Evolutionary conservation across 2,888 invertebrate species (phyloP).

Genomic region (Clivina fossor): DNA sequence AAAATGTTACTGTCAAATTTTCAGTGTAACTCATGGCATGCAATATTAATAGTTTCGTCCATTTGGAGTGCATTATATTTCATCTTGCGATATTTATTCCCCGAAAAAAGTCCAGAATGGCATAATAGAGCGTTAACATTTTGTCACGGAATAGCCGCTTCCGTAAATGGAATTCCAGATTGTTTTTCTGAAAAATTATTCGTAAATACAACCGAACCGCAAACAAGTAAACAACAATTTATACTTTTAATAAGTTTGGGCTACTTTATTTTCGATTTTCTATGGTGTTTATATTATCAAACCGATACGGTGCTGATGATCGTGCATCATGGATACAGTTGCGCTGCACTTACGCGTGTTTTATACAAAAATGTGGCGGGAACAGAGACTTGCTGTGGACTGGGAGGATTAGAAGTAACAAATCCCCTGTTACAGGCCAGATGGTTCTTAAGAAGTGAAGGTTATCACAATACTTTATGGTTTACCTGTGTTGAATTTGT

Average conservation of each 20-base stretch:
- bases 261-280: conserved; percentile 63
- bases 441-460: conserved; percentile 62
- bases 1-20: too few relatives aligned
- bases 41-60: conserved; percentile 17
- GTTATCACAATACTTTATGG: conserved; percentile 54
- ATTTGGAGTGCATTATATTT: conserved; percentile 45
- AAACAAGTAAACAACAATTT: conserved; percentile 44
- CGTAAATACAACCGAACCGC: conserved; percentile 45
- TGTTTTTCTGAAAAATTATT: conserved; percentile 48
- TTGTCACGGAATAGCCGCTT: conserved; percentile 46
- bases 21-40: not conserved
- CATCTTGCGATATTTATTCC: conserved; percentile 33
- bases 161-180: conserved; percentile 47
- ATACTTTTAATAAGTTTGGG: conserved; percentile 62
- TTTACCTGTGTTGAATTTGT: conserved; percentile 56
- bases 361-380: conserved; percentile 57
- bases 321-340: conserved; percentile 58
- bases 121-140: conserved; percentile 45
- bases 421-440: conserved; percentile 64
- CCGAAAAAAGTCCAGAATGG: conserved; percentile 45
- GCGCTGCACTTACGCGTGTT: too few relatives aligned
- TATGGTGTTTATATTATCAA: conserved; percentile 61
- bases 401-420: conserved; percentile 62
- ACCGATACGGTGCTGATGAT: conserved; percentile 58
- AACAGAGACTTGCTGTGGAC: conserved; percentile 58